A percentile compares a stretch with the other conserved stretches of the same genome.
Evolutionary conservation across 2,888 invertebrate genomes (phyloP).

Genomic region (Tipula vernalis): DNA sequence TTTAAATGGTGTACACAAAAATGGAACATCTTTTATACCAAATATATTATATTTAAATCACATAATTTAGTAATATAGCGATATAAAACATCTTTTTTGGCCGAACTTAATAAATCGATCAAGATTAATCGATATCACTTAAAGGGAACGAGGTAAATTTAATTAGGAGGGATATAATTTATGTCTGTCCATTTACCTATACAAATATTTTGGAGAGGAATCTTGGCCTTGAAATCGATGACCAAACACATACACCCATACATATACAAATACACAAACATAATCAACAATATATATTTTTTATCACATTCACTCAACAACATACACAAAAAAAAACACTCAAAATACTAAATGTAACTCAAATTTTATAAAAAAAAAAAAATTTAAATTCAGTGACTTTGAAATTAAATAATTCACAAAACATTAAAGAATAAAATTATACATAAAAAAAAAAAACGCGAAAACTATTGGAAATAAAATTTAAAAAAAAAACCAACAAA

Average conservation of each 20-base stretch:
- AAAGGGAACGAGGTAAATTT: not conserved
- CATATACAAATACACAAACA: not conserved
- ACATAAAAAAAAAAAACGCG: not conserved
- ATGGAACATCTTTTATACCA: not conserved
- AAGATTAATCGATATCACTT: not conserved
- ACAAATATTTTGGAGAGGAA: not conserved
- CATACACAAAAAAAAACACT: not conserved
- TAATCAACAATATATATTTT: not conserved
- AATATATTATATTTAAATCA: not conserved
- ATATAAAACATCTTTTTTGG: not conserved
- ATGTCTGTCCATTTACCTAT: not conserved
- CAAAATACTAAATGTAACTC: not conserved
- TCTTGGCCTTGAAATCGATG: not conserved
- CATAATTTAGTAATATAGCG: not conserved
- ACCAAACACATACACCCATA: not conserved
- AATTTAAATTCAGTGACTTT: not conserved
- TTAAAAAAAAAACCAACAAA: not conserved
- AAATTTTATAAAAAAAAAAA: not conserved
- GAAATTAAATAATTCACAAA: not conserved
- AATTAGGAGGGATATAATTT: not conserved
- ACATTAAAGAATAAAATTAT: not conserved
- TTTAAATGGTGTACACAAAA: not conserved
- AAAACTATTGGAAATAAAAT: not conserved
- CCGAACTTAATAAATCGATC: not conserved
- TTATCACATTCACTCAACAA: not conserved